Conservation (phyloP, 2,113 vertebrate genomes). For the Riparia riparia region DNA sequence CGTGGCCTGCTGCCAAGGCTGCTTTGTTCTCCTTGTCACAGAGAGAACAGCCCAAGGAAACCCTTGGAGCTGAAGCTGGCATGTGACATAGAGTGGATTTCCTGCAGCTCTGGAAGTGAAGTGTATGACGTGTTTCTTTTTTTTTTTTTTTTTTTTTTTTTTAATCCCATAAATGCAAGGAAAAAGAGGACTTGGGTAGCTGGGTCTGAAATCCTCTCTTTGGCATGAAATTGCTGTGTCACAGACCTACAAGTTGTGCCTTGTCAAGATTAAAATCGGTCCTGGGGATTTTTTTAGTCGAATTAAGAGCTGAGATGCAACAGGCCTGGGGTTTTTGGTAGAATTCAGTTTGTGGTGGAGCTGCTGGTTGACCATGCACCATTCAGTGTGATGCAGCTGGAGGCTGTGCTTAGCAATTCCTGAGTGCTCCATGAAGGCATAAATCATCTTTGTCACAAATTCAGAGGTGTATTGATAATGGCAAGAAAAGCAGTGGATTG, state of each 20-base stretch:
- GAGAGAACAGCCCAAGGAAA: slow-evolving; percentile 59
- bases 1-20: neutral
- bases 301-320: neutral
- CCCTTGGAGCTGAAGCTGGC: slow-evolving; percentile 26
- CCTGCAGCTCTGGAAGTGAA: slow-evolving; percentile 31
- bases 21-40: slow-evolving; percentile 70
- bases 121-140: neutral
- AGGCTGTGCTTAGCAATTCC: neutral
- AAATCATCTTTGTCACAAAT: neutral
- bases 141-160: neutral
- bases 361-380: neutral
- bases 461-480: neutral
- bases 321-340: neutral
- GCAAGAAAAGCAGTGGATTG: neutral
- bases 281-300: neutral
- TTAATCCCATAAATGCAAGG: neutral
- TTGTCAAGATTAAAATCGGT: neutral
- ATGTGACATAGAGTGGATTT: neutral
- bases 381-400: neutral
- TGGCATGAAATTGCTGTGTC: neutral
- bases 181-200: neutral
- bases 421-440: neutral
- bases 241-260: neutral
- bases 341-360: neutral
- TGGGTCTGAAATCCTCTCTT: neutral